Conservation (phyloP, 2,113 vertebrate genomes). For the Machaerirhynchus nigripectus region DNA sequence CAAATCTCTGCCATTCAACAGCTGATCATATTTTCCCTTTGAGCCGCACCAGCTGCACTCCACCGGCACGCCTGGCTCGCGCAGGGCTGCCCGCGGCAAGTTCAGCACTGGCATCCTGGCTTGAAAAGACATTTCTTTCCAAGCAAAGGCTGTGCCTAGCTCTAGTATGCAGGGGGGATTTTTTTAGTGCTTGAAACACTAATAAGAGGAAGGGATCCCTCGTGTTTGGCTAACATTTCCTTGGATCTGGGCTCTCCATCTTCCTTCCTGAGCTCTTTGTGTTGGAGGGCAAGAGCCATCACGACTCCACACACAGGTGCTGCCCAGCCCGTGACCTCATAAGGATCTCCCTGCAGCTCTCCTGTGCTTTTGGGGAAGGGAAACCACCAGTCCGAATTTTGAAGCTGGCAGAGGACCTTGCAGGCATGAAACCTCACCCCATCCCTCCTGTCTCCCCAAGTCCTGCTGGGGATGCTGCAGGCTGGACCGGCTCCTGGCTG, state of each 20-base stretch:
- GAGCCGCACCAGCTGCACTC: background rate
- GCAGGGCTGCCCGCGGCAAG: background rate
- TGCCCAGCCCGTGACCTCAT: background rate
- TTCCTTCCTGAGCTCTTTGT: background rate
- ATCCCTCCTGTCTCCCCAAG: background rate
- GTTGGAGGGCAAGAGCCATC: background rate
- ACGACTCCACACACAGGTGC: fast-evolving
- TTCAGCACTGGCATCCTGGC: background rate
- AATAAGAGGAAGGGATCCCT: background rate
- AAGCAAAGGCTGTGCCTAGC: background rate
- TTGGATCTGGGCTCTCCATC: background rate
- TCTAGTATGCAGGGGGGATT: fast-evolving
- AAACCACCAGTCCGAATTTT: background rate
- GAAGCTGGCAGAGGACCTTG: background rate
- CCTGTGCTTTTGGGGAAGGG: background rate
- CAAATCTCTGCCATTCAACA: background rate
- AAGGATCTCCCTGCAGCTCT: background rate
- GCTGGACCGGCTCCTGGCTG: background rate
- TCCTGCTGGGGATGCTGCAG: fast-evolving
- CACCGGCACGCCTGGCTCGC: background rate
- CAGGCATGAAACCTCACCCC: background rate
- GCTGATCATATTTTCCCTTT: background rate
- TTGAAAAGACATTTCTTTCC: background rate
- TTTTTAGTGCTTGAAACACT: background rate
- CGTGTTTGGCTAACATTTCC: background rate